Base-by-base conservation (phyloP, 2,797 vertebrate species). In the Typhlichthys eigenmanni region DNA sequence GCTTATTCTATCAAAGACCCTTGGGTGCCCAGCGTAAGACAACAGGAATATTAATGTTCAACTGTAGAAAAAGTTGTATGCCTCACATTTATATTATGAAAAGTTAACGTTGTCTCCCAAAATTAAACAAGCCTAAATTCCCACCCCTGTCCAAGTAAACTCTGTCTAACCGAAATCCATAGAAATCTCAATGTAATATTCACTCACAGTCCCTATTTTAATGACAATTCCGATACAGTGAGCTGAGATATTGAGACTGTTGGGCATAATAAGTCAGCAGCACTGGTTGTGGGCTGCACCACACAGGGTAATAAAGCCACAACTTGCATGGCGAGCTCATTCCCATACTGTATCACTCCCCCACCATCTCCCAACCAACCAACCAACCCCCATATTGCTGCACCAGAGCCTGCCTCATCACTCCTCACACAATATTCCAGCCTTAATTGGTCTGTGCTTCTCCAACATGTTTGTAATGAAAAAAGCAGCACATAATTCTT, bases 381-480 rank as follows among this genome's bases (percentile, higher is more conserved):
- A 70, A 75, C 87, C 66, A 74, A 72, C 83, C 78, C 82, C 82
- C 77, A 84, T 78, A 83, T 87, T 78, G 77, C 76, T 88, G 84
- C 85, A 85, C 88, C 83, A 69, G 74, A 62, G 84, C 84, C 92
- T 90, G 71, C 91, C 91, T 94, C 95, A 95, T 95, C 90, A 92
- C 84, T 92, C 93, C 89, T 92, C 91, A 94, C 92, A 92, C 95
- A 96, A 95, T 89, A 95, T 93, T 91, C 92, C 92, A 91, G 90
- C 94, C 96, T 97, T 98, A 98, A 99, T 98, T 98, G 97, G 96
- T 94, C 96, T 91, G 92, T 88, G 94, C 95, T 95, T 85, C 94
- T 95, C 94, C 95, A 96, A 97, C 97, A 98, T 95, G 96, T 96
- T 98, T 96, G 96, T 97, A 98, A 98, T 98, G 96, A 95, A 98